Evolutionary conservation across 2,888 invertebrate genomes (phyloP), one percentile per base, ranked within the genome.

Genomic region (Amiota communis): DNA sequence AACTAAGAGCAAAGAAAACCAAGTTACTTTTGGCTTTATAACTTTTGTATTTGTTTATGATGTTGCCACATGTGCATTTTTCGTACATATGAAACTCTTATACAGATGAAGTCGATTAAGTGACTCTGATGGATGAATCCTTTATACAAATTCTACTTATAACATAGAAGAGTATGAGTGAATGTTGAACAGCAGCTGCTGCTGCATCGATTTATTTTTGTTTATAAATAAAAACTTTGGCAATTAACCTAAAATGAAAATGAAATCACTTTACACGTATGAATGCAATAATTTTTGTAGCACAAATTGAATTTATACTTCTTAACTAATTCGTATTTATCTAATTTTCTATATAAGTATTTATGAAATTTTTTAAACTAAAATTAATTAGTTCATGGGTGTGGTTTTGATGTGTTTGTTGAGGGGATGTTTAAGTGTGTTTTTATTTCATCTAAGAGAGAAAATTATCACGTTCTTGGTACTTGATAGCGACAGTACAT

Each of bases 401-500:
- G 1, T 20, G 15, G n/a, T 10, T 46, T 36, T n/a, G 49, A n/a
- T 68, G 20, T 36, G 15, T 23, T 23, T 69, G 23, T 13, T 69
- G 61, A 6, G 61, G 8, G 20, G 36, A 13, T 63, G 46, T 8
- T n/a, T 53, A n/a, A n/a, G 46, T 36, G 63, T 70, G 78, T 84
- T 68, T 49, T 75, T 63, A 6, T 36, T 36, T 36, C 36, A 36
- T 36, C 36, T 36, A 2, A 36, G 36, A 36, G 36, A 36, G 36
- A 36, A 82, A 85, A 81, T 83, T 83, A 89, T 90, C 89, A 90
- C 86, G 90, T 89, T 87, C 88, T 89, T 88, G 90, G 90, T 87
- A 90, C 90, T 86, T 89, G 88, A 84, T 90, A 92, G 78, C 92
- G 91, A 85, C 92, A 92, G 87, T 92, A 92, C 80, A 92, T 91